Base-by-base conservation (phyloP, 2,113 vertebrate genomes). In the Syngnathus scovelli region DNA sequence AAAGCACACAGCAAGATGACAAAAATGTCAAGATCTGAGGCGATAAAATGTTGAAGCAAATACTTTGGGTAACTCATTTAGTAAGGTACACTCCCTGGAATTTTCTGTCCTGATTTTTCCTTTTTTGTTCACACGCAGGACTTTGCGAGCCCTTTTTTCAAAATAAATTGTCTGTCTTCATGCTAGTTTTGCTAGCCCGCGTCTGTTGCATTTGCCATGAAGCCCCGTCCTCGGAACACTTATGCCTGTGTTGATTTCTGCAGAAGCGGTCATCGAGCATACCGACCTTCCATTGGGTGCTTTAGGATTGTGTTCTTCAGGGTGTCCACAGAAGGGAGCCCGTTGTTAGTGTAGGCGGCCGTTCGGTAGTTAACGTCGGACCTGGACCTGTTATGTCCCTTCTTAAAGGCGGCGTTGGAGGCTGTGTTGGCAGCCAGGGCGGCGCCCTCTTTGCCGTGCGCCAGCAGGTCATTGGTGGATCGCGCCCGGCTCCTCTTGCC, bases 381-480 rank as follows among this genome's bases (percentile, higher is more conserved):
- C 59, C 92, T 93, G 1, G 97, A 98, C 8, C 95, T 91, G 81
- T 90, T 92, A 83, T 98, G 95, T 11, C 95, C 95, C 43, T 93
- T 94, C 82, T 94, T 95, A 81, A 96, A 98, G 4, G 85, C 71
- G 23, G 89, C 75, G 49, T 80, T 87, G 66, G 87, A 77, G 0
- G 84, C 72, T 11, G 9, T 4, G 64, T 78, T 41, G 70, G 66
- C 77, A 7, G 82, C 67, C 67, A 67, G 39, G 73, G 82, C 87
- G 67, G 70, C 81, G 46, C 82, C 76, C 58, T 95, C 94, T 69
- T 96, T 95, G 66, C 68, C 81, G 15, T 94, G 92, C 19, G 88
- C 90, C 4, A 93, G 78, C 78, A 98, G 88, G 86, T 98, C 96
- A 0, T 98, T 98, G 77, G 96, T 94, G 0, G 96, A 98, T 12